Evolutionary conservation across 2,797 vertebrate species (phyloP).

Genomic region (Pangasius larnaudii): DNA sequence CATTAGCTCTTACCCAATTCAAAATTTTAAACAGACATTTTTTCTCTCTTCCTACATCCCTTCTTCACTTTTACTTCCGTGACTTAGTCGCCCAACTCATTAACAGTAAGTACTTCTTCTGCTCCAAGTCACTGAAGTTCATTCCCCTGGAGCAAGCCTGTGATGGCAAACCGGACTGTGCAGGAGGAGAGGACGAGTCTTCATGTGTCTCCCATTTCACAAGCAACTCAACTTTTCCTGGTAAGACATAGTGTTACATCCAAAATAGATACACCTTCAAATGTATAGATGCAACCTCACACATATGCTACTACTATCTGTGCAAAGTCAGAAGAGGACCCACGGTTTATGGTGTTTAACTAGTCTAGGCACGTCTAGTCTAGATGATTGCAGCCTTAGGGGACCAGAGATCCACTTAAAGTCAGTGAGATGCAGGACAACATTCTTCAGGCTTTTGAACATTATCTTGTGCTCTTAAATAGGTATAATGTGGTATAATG

Average conservation of each 20-base stretch:
- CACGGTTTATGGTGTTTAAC: neutral
- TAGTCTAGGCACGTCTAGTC: neutral
- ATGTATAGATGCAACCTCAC: neutral
- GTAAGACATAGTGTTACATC: slow-evolving; percentile 60
- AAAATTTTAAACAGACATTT: neutral
- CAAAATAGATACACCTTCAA: neutral
- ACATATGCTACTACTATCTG: neutral
- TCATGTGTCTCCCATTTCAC: slow-evolving; percentile 71
- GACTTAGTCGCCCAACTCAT: slow-evolving; percentile 81
- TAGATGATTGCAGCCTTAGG: neutral
- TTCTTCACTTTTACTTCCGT: neutral
- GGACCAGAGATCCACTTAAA: neutral
- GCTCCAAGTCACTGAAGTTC: slow-evolving; percentile 79
- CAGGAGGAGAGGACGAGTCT: slow-evolving; percentile 82
- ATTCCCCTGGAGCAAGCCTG: slow-evolving; percentile 79
- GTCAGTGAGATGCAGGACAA: neutral
- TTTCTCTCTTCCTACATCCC: slow-evolving; percentile 9
- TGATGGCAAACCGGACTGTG: slow-evolving; percentile 80
- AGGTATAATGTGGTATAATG: too few relatives aligned
- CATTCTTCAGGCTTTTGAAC: neutral
- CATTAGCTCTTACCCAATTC: too few relatives aligned
- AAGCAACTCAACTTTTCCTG: slow-evolving; percentile 71
- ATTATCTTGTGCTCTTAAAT: neutral
- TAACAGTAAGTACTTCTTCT: slow-evolving; percentile 86
- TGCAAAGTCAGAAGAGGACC: neutral